These are phyloP conservation scores for Pheucticus melanocephalus DNA, from an alignment of 2,113 vertebrate genomes.

Conservation along the genomic window DNA sequence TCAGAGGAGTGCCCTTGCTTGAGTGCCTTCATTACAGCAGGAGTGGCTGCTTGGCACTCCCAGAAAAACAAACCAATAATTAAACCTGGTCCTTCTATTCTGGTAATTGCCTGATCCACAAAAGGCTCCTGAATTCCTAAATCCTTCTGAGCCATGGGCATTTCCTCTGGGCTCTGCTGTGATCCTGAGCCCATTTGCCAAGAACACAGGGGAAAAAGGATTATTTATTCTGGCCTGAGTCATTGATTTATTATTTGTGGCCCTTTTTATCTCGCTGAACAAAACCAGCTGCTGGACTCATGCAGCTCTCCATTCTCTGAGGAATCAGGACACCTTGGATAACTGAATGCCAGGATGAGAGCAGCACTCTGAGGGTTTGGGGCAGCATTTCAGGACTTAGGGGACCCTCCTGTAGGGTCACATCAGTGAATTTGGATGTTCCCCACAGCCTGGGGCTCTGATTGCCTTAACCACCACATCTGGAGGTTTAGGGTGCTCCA, in stretches of 20 bases:
- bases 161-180: neutral
- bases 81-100: neutral
- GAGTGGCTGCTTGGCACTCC: neutral
- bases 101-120: neutral
- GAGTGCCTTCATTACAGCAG: neutral
- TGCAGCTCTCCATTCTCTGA: neutral
- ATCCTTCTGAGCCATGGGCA: neutral
- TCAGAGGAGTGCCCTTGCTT: neutral
- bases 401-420: neutral
- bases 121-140: constrained; percentile 27
- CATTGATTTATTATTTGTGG: neutral
- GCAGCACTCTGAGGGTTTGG: neutral
- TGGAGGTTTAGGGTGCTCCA: neutral
- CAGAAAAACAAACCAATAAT: neutral
- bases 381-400: neutral
- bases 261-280: neutral
- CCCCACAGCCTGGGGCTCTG: neutral
- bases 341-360: fast-evolving
- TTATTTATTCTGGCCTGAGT: neutral
- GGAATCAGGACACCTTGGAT: neutral
- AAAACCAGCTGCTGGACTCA: neutral
- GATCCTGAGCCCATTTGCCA: neutral
- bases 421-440: neutral
- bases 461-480: neutral
- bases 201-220: neutral